Percentiles rank a stretch among this genome's conserved stretches.
These are phyloP conservation scores for Dipodomys stephensi DNA, from an alignment of 2,113 vertebrate genomes.

Conservation along the genomic window DNA sequence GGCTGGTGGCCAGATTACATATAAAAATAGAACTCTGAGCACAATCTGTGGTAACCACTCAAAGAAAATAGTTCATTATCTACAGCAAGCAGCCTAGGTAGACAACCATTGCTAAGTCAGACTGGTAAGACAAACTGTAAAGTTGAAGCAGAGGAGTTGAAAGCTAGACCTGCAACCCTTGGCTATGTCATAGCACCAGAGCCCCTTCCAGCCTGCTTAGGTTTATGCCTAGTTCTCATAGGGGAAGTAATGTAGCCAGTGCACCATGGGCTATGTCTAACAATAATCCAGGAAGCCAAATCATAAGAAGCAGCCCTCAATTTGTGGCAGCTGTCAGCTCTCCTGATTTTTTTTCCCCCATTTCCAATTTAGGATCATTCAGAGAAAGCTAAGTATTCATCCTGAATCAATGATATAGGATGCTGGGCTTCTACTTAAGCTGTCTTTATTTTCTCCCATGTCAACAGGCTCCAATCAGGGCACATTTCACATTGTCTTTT, in stretches of 20 bases:
- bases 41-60: not conserved
- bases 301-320: not conserved
- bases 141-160: too few relatives aligned
- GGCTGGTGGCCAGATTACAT: not conserved
- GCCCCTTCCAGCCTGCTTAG: not conserved
- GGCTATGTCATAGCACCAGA: not conserved
- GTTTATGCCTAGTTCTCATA: not conserved
- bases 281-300: constrained; percentile 8
- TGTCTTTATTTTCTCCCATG: not conserved
- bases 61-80: not conserved
- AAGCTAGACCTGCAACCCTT: too few relatives aligned
- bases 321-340: not conserved
- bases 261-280: not conserved
- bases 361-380: not conserved
- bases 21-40: not conserved
- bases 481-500: not conserved
- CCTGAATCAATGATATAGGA: not conserved
- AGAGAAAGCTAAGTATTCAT: not conserved
- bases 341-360: not conserved
- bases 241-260: not conserved
- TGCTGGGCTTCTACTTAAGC: not conserved
- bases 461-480: not conserved
- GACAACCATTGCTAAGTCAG: not conserved
- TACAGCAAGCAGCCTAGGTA: not conserved
- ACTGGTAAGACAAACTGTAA: not conserved